Evolutionary conservation across 1,140 invertebrate genomes (phyloP), one percentile per base, ranked within the genome.

Genomic region (Atta cephalotes): DNA sequence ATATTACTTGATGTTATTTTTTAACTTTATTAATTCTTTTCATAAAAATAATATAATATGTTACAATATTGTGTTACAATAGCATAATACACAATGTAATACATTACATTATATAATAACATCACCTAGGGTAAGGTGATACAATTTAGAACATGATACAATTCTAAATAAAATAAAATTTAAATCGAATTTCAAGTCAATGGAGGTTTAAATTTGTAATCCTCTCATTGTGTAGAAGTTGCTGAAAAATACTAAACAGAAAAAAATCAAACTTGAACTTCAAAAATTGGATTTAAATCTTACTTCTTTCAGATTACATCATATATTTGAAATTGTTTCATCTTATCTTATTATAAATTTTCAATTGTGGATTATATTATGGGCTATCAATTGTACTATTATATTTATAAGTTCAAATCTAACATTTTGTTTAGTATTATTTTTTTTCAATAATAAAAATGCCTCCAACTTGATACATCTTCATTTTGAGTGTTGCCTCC

Each of bases 371-470:
- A 45, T 45, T 45, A 31, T 14, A 63, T 74, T 45, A 25, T 71
- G 39, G 1, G 35, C 35, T 53, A 66, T 39, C 2, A 4, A 58
- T 66, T 80, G 35, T 45, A 39, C 0, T 58, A 49, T 56, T 25
- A 51, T 21, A 16, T 80, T 68, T 35, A 5, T 79, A 63, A 12
- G 10, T 79, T 10, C n/a, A 45, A 5, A 25, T 81, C 10, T 28
- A 21, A 71, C 5, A 70, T 45, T 82, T 49, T 1, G 3, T 60
- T 28, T 10, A 63, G 28, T n/a, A 10, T 28, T 18, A 39, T 76
- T 74, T 31, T 70, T 3, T 28, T n/a, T 39, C 6, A n/a, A 18
- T 58, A 49, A 76, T 71, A 82, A 78, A 88, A 90, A 72, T 86
- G 63, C 79, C 62, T 79, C 25, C 84, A 76, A 79, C 53, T 80